Base-by-base conservation (phyloP, 2,888 invertebrate genomes). In the Cheiracanthium punctorium region DNA sequence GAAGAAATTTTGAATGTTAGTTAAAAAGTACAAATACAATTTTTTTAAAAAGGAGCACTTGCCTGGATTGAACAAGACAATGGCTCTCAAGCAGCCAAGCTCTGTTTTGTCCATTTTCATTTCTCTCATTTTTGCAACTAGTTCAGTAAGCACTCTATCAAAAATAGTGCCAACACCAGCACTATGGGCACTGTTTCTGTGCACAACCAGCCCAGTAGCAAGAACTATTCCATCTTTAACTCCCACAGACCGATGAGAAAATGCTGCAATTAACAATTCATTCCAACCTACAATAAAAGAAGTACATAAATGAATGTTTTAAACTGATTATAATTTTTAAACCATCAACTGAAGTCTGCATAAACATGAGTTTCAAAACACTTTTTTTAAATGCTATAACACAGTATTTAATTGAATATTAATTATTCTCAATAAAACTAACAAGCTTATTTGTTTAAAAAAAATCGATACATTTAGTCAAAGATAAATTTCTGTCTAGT, bases 61-160 rank as follows among this genome's bases (percentile, higher is more conserved):
- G 96, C 96, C 96, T 90, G 98, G 98, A 93, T 99, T 99, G 92
- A 96, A 98, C 80, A 99, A 94, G 89, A 99, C 96, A 91, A 99
- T 97, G 86, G 97, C 96, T 91, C 97, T 94, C 89, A 99, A 94
- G 92, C 98, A 98, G 80, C 97, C 97, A 90, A 98, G 93, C 92
- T 99, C 98, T 10, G 98, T 96, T 91, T 96, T 95, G 89, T 93
- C 98, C 94, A 99, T 95, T 91, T 95, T 96, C 94, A 99, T 95
- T 90, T 98, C 96, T 90, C 97, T 94, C 97, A 99, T 97, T 93
- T 98, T 98, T 52, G 96, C 94, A 73, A 98, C 97, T 79, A 99
- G 94, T 92, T 99, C 99, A 0, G 97, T 95, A 41, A 98, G 93
- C 79, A 98, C 96, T 89, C 97, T 94, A 92, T 97, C 97, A 92